A percentile compares a stretch with the other conserved stretches of the same genome.
Evolutionary conservation across 2,113 vertebrate species (phyloP).

Genomic region (Campylomormyrus tamandua): DNA sequence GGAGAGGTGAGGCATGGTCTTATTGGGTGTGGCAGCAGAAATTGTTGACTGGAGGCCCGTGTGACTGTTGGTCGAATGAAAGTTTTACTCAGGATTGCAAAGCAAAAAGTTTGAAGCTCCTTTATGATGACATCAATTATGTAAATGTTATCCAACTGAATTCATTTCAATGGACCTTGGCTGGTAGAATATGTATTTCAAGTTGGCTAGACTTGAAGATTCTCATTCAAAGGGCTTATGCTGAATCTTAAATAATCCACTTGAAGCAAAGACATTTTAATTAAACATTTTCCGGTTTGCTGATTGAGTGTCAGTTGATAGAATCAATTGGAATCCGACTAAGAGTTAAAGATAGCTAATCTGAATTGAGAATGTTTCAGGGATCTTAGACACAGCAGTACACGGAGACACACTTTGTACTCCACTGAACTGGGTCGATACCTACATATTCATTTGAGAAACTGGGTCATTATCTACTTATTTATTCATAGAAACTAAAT

Average conservation of each 20-base stretch:
- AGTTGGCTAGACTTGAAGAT: not conserved
- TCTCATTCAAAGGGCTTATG: not conserved
- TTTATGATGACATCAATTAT: not conserved
- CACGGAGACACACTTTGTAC: not conserved
- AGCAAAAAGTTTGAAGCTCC: not conserved
- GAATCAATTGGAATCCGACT: not conserved
- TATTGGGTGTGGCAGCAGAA: not conserved
- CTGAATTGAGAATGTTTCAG: not conserved
- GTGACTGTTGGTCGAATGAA: not conserved
- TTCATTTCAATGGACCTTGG: not conserved
- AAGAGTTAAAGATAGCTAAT: not conserved
- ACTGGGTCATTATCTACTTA: not conserved
- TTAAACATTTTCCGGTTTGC: not conserved
- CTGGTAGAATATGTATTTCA: not conserved
- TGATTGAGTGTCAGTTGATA: not conserved
- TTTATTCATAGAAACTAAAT: slow-evolving; percentile 3
- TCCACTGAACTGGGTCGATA: not conserved
- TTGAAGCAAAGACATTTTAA: not conserved
- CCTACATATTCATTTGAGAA: not conserved
- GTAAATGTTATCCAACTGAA: not conserved
- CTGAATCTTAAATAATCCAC: not conserved
- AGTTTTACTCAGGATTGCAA: not conserved
- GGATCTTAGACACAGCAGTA: not conserved
- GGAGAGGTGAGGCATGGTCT: not conserved
- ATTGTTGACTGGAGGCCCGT: not conserved